phyloP scores from a whole-genome alignment of 2,113 vertebrate genomes.

The Salvelinus namaycush region DNA sequence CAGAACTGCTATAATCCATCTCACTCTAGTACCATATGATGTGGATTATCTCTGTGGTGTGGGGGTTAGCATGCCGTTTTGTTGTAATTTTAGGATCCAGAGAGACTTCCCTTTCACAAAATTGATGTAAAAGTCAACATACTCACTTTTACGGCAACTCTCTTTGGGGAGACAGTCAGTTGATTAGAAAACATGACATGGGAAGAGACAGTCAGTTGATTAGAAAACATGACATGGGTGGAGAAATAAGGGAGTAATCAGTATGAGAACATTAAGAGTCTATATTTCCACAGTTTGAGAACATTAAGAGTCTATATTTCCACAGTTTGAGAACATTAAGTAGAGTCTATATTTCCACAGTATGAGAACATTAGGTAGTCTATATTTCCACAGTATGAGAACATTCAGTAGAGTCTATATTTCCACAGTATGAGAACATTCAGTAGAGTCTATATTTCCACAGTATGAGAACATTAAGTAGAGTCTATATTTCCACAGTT shows the following conservation, averaged over 20 bases:
- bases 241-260: constrained; percentile 25
- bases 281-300: constrained; percentile 12
- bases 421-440: too few relatives aligned
- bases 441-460: too few relatives aligned
- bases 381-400: too few relatives aligned
- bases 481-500: too few relatives aligned
- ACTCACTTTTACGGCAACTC: constrained; percentile 71
- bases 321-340: constrained; percentile 21
- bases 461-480: too few relatives aligned
- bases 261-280: constrained; percentile 12
- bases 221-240: too few relatives aligned
- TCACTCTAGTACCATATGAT: neutral
- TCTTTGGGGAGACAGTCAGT: constrained; percentile 51
- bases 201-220: too few relatives aligned
- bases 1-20: neutral
- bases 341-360: too few relatives aligned
- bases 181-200: neutral
- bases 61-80: neutral
- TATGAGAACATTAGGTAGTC: too few relatives aligned
- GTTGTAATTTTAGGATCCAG: neutral
- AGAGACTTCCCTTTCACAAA: neutral
- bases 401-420: too few relatives aligned
- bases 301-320: neutral
- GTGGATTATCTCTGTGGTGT: neutral
- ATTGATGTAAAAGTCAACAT: constrained; percentile 38